phyloP scores from a whole-genome alignment of 2,797 vertebrate species.

The Neomorphus geoffroyi region DNA sequence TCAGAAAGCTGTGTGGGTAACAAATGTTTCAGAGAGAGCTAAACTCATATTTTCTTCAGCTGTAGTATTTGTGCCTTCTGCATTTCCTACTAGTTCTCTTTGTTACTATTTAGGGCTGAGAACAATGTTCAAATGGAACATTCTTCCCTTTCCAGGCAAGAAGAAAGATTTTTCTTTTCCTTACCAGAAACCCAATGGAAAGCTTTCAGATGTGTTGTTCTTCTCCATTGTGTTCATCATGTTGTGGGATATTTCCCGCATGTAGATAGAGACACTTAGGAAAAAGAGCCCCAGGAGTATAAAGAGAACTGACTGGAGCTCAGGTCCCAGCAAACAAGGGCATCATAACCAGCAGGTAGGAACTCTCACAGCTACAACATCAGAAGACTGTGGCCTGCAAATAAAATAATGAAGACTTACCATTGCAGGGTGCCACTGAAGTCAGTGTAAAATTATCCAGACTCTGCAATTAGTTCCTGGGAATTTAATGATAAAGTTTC shows the following conservation, averaged over 20 bases:
- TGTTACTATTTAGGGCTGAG: background rate
- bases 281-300: background rate
- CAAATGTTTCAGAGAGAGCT: background rate
- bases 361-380: no score
- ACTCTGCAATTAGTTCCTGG: background rate
- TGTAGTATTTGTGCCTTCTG: background rate
- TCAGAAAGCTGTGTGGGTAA: background rate
- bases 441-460: background rate
- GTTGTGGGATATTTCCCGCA: rapidly evolving
- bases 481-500: background rate
- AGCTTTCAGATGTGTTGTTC: background rate
- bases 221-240: background rate
- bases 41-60: background rate
- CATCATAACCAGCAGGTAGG: background rate
- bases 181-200: background rate
- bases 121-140: background rate
- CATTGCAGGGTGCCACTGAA: background rate
- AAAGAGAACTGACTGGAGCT: background rate
- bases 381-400: background rate
- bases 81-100: background rate
- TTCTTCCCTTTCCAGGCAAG: background rate
- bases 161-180: background rate
- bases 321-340: background rate
- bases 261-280: rapidly evolving
- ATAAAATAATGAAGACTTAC: background rate